Percentiles rank a stretch among this genome's conserved stretches.
Evolutionary conservation across 1,140 invertebrate species (phyloP).

Genomic region (Scaptomyza pallida): DNA sequence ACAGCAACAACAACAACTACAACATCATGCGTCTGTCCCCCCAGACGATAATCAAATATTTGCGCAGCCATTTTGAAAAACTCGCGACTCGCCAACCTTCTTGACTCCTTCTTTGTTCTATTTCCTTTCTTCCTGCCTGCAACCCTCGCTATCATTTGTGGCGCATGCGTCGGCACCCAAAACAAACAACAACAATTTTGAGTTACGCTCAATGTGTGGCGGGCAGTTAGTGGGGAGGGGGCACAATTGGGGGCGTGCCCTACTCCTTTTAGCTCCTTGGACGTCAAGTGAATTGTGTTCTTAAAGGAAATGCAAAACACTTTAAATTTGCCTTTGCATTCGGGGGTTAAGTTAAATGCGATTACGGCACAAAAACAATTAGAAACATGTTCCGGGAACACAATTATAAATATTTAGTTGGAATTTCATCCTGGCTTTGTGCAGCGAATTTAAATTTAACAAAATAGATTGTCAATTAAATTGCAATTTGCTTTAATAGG

Average conservation of each 20-base stretch:
- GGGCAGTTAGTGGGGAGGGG: too few relatives aligned
- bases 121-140: background rate
- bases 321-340: slow-evolving; percentile 9
- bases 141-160: slow-evolving; percentile 4
- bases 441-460: too few relatives aligned
- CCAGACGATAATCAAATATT: slow-evolving; percentile 77
- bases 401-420: background rate
- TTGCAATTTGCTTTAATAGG: too few relatives aligned
- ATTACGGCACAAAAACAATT: background rate
- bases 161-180: slow-evolving; percentile 56
- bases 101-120: too few relatives aligned
- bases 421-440: background rate
- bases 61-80: slow-evolving; percentile 79
- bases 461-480: too few relatives aligned
- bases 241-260: slow-evolving; percentile 26
- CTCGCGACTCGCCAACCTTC: background rate
- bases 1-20: too few relatives aligned
- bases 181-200: slow-evolving; percentile 3
- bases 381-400: background rate
- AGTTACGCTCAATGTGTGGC: slow-evolving; percentile 22
- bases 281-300: slow-evolving; percentile 35
- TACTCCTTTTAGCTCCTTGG: background rate
- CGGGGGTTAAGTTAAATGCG: background rate
- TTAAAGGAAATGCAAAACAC: slow-evolving; percentile 23
- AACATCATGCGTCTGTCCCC: slow-evolving; percentile 2